Conservation (phyloP, 1,140 invertebrate species). For the Bemisia tabaci region DNA sequence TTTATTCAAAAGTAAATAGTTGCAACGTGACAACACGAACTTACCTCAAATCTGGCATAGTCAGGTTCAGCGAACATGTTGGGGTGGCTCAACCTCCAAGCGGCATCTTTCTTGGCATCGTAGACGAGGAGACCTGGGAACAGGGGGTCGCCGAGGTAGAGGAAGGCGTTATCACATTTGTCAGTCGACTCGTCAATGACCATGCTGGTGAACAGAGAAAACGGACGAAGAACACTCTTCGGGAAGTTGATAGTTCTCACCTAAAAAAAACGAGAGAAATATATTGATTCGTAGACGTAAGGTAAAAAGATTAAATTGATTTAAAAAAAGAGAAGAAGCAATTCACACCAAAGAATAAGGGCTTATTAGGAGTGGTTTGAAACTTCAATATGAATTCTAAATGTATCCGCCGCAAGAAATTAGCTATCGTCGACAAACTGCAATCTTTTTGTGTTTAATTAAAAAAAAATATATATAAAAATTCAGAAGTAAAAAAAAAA, state of each 20-base stretch:
- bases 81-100: slow-evolving; percentile 58
- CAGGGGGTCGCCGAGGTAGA: slow-evolving; percentile 64
- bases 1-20: background rate
- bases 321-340: background rate
- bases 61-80: slow-evolving; percentile 70
- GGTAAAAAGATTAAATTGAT: background rate
- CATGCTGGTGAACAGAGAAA: slow-evolving; percentile 58
- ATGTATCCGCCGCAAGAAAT: background rate
- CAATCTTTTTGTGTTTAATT: background rate
- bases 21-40: too few species aligned
- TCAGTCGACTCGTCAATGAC: slow-evolving; percentile 34
- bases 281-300: too few species aligned
- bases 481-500: too few species aligned
- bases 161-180: slow-evolving; percentile 58
- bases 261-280: too few species aligned
- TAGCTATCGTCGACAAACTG: background rate
- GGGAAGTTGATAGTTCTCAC: slow-evolving; percentile 38
- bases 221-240: slow-evolving; percentile 45
- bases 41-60: slow-evolving; percentile 43
- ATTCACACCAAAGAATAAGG: background rate
- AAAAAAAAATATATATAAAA: too few species aligned
- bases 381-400: background rate
- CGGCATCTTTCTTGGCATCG: slow-evolving; percentile 49
- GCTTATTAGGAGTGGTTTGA: background rate
- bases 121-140: slow-evolving; percentile 59